Base-by-base conservation (phyloP, 1,140 invertebrate genomes). In the Atta texana region DNA sequence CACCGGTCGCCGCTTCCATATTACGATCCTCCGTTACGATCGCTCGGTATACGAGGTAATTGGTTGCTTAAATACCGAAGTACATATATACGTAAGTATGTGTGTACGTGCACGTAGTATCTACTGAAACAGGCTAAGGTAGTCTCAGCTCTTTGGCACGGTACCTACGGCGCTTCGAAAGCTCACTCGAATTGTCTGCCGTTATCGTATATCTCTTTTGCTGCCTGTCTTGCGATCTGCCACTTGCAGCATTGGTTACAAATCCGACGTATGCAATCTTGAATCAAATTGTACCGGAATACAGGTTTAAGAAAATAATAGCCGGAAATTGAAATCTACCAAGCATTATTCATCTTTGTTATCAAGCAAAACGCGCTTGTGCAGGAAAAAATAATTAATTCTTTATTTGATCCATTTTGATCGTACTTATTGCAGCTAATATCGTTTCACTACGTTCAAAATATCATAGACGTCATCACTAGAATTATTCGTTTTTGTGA, bases 61-160 rank as follows among this genome's bases (percentile, higher is more conserved):
- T 92, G 86, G 75, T 92, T 91, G 92, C 90, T 92, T 93, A 92
- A 93, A 93, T 92, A 92, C 91, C 81, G 59, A 59, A 61, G 63
- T 51, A 82, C 57, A 55, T 55, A 72, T 59, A 82, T 71, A 89
- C 21, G 28, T n/a, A n/a, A 24, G 44, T 39, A 12, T 53, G 24
- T 31, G 6, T n/a, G 53, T 59, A 18, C 16, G 21, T 49, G 44
- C 28, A n/a, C 18, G 55, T 57, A 53, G 44, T 31, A 80, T 8
- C 57, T 61, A 64, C 28, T 75, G 59, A 44, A 80, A 85, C 55
- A 72, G 44, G 14, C 31, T 55, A 64, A 63, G 72, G 34, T 76
- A 69, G 71, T 88, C 57, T 53, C 71, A n/a, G 69, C 34, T 75
- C 64, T 89, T 87, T 89, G 84, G 87, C 71, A 89, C 82, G 55